phyloP scores from a whole-genome alignment of 2,888 invertebrate genomes.

The Diarsia dahlii region DNA sequence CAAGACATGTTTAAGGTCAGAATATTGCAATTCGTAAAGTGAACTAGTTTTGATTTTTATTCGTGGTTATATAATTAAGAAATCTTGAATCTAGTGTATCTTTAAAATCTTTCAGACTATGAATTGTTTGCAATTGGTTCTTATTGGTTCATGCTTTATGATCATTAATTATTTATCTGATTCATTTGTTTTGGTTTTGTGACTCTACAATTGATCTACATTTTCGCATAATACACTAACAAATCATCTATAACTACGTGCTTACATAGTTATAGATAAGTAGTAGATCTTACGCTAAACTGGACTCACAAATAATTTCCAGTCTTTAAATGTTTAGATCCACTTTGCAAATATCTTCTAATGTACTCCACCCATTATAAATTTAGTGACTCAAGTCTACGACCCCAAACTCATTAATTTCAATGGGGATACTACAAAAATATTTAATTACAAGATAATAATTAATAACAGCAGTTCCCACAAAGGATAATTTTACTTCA shows the following conservation, averaged over 20 bases:
- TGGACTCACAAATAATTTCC: not conserved
- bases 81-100: too few species aligned
- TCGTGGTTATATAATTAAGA: too few species aligned
- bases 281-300: not conserved
- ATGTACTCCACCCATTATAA: not conserved
- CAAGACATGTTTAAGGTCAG: too few species aligned
- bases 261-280: too few species aligned
- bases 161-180: not conserved
- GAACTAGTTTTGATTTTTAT: too few species aligned
- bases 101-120: too few species aligned
- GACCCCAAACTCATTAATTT: slow-evolving; percentile 8
- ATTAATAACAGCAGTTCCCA: slow-evolving; percentile 30
- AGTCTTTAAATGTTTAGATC: not conserved
- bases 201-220: not conserved
- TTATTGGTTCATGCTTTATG: too few species aligned
- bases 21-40: too few species aligned
- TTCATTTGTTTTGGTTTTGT: not conserved
- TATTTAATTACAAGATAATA: slow-evolving; percentile 29
- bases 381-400: not conserved
- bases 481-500: slow-evolving; percentile 35
- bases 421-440: slow-evolving; percentile 10
- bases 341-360: not conserved
- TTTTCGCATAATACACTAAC: not conserved
- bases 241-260: too few species aligned
- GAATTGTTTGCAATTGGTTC: not conserved